These are phyloP conservation scores for Ophonus ardosiacus DNA, from an alignment of 2,888 invertebrate species.

Conservation along the genomic window DNA sequence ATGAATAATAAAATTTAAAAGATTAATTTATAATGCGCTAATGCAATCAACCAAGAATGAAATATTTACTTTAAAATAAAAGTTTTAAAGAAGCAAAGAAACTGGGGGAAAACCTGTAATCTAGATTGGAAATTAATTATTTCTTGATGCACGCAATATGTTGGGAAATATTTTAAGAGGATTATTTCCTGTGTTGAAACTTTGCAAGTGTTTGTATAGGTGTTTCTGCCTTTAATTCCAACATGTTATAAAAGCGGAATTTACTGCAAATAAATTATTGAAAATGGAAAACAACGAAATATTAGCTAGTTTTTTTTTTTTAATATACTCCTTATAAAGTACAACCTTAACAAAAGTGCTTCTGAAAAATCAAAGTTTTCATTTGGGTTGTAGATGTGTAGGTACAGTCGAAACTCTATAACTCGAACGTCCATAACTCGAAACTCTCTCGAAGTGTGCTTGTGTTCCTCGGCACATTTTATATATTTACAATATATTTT, in stretches of 20 bases:
- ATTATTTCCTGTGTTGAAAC: constrained; percentile 1
- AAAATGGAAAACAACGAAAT: background rate
- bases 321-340: too few species aligned
- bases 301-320: background rate
- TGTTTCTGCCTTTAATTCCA: background rate
- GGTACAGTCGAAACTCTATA: too few species aligned
- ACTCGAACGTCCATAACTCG: too few species aligned
- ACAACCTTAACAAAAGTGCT: too few species aligned
- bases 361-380: too few species aligned
- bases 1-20: constrained; percentile 21
- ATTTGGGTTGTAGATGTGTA: too few species aligned
- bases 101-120: background rate
- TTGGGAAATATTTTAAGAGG: constrained; percentile 30
- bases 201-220: background rate
- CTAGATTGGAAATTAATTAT: constrained; percentile 23
- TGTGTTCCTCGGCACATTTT: too few species aligned
- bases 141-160: constrained; percentile 26
- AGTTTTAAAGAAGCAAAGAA: background rate
- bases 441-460: too few species aligned
- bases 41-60: background rate
- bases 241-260: background rate
- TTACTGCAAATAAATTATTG: background rate
- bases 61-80: background rate
- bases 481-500: too few species aligned
- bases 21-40: background rate